Evolutionary conservation across 2,113 vertebrate genomes (phyloP).

Genomic region (Calidris pugnax): DNA sequence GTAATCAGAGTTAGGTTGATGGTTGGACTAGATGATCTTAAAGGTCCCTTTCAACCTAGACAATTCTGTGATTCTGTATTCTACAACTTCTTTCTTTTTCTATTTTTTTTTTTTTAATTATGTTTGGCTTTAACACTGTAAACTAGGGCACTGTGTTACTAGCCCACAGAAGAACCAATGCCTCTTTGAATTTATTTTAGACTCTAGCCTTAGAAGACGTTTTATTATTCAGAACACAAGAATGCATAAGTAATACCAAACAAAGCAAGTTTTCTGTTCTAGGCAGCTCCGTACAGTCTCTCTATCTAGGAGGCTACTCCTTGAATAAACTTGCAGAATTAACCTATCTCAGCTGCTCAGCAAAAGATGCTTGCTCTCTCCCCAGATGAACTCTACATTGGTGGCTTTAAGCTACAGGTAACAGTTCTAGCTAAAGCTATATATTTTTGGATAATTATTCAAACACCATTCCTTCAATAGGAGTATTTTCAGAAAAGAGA

Average conservation of each 20-base stretch:
- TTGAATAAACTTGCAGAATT: background rate
- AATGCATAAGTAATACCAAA: background rate
- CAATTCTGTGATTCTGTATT: no score
- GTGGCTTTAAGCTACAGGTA: background rate
- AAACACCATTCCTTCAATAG: background rate
- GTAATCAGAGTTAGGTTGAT: no score
- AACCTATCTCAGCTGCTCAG: background rate
- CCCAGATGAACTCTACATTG: background rate
- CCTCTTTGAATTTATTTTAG: background rate
- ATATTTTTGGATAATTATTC: background rate
- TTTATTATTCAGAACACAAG: background rate
- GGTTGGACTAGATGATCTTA: no score
- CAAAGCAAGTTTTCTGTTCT: background rate
- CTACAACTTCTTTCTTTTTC: no score
- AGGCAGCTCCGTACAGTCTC: background rate
- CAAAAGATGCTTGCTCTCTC: background rate
- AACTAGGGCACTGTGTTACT: background rate
- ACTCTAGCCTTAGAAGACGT: background rate
- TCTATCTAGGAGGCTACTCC: background rate
- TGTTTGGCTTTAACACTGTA: background rate
- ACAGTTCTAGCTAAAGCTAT: background rate
- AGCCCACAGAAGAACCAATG: background rate
- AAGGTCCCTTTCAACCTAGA: no score
- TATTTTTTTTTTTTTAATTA: background rate
- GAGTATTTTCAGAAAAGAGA: background rate